Conservation (phyloP, 2,888 invertebrate species). For the Caradrina kadenii region DNA sequence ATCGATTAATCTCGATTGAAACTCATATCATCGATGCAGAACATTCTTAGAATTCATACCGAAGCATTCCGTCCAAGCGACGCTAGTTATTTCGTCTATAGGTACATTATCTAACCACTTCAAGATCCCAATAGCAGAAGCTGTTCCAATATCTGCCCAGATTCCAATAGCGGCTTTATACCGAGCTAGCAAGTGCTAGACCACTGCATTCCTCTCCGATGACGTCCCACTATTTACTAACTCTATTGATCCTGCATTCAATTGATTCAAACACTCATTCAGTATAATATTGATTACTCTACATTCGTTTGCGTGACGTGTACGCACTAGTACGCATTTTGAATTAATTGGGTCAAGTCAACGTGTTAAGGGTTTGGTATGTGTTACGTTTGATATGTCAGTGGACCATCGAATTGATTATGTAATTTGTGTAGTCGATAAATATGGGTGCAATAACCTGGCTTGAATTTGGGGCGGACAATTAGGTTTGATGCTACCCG, state of each 20-base stretch:
- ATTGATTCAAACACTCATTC: constrained; percentile 72
- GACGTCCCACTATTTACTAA: constrained; percentile 74
- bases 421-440: constrained; percentile 58
- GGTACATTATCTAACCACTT: constrained; percentile 35
- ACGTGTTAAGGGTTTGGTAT: constrained; percentile 52
- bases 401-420: constrained; percentile 59
- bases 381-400: constrained; percentile 54
- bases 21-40: constrained; percentile 1
- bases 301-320: constrained; percentile 69
- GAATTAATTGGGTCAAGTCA: constrained; percentile 82
- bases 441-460: constrained; percentile 58
- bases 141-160: constrained; percentile 51
- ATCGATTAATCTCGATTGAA: background rate
- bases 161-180: constrained; percentile 55
- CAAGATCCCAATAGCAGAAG: constrained; percentile 37
- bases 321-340: constrained; percentile 70
- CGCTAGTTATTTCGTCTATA: constrained; percentile 31
- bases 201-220: constrained; percentile 70
- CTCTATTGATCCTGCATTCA: constrained; percentile 72
- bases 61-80: background rate
- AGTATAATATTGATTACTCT: constrained; percentile 71
- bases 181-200: constrained; percentile 62
- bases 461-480: constrained; percentile 28
- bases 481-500: background rate
- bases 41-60: constrained; percentile 15